These are phyloP conservation scores for Paedocypris micromegethes DNA, from an alignment of 2,797 vertebrate species.

Conservation along the genomic window DNA sequence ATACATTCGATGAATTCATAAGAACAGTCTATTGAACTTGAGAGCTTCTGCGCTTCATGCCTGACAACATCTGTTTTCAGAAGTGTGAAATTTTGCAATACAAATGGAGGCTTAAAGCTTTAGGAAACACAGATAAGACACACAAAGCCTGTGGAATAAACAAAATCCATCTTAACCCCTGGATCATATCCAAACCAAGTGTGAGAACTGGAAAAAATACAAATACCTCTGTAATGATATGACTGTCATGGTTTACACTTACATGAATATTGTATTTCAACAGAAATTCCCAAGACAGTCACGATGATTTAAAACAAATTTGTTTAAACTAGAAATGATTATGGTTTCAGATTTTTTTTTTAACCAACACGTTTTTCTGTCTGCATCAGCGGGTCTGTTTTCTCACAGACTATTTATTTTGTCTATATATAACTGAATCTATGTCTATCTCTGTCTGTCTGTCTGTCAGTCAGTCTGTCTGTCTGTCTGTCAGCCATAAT, in stretches of 20 bases:
- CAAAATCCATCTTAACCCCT: conserved; percentile 63
- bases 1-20: neutral
- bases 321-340: conserved; percentile 68
- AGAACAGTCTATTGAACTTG: neutral
- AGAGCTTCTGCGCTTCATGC: conserved; percentile 41
- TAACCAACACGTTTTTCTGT: conserved; percentile 1
- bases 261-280: conserved; percentile 72
- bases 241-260: conserved; percentile 70
- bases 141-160: conserved; percentile 66
- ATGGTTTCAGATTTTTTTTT: conserved; percentile 59
- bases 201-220: conserved; percentile 74
- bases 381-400: too few species aligned
- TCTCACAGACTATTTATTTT: too few species aligned
- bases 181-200: conserved; percentile 72
- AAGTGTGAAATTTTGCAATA: conserved; percentile 62
- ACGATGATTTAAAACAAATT: conserved; percentile 64
- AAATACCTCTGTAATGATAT: conserved; percentile 71
- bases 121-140: conserved; percentile 70
- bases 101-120: conserved; percentile 56
- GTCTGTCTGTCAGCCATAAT: too few species aligned
- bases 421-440: too few species aligned
- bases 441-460: too few species aligned
- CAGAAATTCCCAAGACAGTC: conserved; percentile 72
- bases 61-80: conserved; percentile 59
- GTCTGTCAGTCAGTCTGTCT: too few species aligned